These are phyloP conservation scores for Bimastos eiseni DNA, from an alignment of 2,888 invertebrate species.

Conservation along the genomic window DNA sequence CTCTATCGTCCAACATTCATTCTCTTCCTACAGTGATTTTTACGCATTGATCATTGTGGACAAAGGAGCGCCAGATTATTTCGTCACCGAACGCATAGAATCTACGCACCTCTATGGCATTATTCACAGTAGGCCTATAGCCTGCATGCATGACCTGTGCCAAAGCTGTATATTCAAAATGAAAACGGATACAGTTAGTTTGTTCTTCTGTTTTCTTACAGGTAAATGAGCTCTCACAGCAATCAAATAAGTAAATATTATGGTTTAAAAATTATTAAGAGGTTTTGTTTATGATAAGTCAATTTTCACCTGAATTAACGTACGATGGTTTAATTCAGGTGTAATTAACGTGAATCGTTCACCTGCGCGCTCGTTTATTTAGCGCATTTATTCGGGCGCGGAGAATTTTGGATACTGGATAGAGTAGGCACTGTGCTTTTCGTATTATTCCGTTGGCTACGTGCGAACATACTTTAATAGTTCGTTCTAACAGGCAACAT, in stretches of 20 bases:
- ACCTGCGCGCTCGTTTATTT: background rate
- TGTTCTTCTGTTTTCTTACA: slow-evolving; percentile 6
- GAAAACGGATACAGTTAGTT: background rate
- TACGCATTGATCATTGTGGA: too few species aligned
- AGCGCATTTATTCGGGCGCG: background rate
- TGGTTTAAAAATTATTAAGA: background rate
- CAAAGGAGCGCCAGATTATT: background rate
- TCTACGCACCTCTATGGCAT: too few species aligned
- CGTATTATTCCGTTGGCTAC: too few species aligned
- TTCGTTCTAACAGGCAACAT: too few species aligned
- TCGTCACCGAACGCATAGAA: background rate
- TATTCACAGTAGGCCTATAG: background rate
- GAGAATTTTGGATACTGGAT: background rate
- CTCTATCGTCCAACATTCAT: too few species aligned
- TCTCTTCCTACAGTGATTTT: too few species aligned
- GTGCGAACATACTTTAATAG: too few species aligned
- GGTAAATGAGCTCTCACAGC: background rate
- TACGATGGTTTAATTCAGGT: background rate
- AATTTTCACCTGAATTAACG: background rate
- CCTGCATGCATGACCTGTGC: background rate
- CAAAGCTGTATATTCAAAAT: background rate
- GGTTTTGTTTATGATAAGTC: background rate
- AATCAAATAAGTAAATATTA: background rate
- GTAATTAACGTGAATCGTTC: background rate
- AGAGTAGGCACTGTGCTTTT: background rate